Conservation (phyloP, 2,888 invertebrate species). For the Smittia aterrima region DNA sequence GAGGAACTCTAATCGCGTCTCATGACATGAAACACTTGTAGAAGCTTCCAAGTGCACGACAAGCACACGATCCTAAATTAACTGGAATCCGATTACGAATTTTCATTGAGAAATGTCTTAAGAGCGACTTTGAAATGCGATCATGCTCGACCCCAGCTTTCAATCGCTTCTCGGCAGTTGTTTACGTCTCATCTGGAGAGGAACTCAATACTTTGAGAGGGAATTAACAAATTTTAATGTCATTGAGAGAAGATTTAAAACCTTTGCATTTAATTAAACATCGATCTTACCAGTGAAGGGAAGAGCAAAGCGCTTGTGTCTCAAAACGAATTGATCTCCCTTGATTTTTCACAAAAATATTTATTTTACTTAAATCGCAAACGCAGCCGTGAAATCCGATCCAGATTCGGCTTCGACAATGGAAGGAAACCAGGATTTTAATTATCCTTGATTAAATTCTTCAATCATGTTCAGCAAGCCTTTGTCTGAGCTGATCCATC, state of each 20-base stretch:
- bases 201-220: neutral
- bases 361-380: neutral
- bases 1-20: conserved; percentile 9
- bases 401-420: neutral
- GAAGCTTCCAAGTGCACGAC: neutral
- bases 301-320: neutral
- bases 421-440: conserved; percentile 1
- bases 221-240: conserved; percentile 6
- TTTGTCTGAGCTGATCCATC: conserved; percentile 22
- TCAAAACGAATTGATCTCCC: neutral
- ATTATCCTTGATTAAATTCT: conserved; percentile 29
- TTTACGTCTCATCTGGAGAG: conserved; percentile 5
- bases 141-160: conserved; percentile 26
- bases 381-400: neutral
- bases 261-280: conserved; percentile 8
- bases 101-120: neutral
- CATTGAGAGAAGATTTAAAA: neutral
- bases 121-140: conserved; percentile 39
- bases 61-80: conserved; percentile 34
- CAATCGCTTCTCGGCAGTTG: neutral
- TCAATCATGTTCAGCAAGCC: neutral
- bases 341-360: neutral
- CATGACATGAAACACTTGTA: conserved; percentile 35
- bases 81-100: conserved; percentile 39
- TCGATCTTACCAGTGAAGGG: neutral